Conservation (phyloP, 2,797 vertebrate genomes). For the Pitangus sulphuratus region DNA sequence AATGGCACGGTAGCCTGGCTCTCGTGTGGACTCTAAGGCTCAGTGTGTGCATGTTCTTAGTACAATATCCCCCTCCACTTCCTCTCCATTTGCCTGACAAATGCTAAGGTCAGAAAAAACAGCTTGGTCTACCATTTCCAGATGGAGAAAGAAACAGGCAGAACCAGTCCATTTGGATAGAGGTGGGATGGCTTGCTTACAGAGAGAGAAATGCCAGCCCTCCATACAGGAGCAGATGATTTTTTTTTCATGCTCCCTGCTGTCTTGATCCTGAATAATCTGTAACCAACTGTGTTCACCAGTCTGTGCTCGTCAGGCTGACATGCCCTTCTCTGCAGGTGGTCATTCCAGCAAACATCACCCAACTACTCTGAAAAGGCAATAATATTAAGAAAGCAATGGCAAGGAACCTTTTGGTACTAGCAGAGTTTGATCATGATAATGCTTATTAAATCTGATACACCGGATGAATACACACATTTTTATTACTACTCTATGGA, state of each 20-base stretch:
- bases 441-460: slow-evolving; percentile 1
- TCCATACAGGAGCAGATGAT: not conserved
- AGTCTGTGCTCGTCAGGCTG: not conserved
- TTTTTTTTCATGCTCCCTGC: not conserved
- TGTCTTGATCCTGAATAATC: slow-evolving; percentile 13
- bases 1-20: accelerated
- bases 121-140: not conserved
- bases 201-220: not conserved
- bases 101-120: not conserved
- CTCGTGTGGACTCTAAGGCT: not conserved
- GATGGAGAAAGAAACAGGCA: not conserved
- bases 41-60: accelerated
- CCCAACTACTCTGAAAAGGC: not conserved
- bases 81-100: not conserved
- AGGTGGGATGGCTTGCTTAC: not conserved
- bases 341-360: not conserved
- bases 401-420: not conserved
- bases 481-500: not conserved
- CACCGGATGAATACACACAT: not conserved
- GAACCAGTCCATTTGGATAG: not conserved
- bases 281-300: slow-evolving; percentile 19
- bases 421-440: not conserved
- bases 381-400: not conserved
- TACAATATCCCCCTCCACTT: not conserved
- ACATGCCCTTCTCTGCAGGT: slow-evolving; percentile 13